These are phyloP conservation scores for Platanista minor DNA, from an alignment of 2,113 vertebrate genomes.

Conservation along the genomic window DNA sequence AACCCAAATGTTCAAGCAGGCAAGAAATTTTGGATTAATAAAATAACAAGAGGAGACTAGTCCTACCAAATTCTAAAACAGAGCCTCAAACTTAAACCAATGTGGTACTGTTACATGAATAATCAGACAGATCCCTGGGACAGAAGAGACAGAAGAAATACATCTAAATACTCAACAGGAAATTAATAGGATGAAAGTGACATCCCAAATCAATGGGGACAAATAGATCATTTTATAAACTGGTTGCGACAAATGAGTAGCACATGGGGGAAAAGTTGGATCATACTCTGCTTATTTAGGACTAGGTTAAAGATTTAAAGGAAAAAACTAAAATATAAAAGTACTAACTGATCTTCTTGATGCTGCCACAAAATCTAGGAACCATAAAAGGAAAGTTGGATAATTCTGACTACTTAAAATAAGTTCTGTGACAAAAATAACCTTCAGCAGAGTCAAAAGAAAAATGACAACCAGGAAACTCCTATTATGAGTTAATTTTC, in stretches of 20 bases:
- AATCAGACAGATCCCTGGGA: background rate
- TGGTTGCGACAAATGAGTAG: background rate
- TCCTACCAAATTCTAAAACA: background rate
- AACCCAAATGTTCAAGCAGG: background rate
- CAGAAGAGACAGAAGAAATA: background rate
- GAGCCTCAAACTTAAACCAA: background rate
- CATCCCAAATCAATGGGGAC: background rate
- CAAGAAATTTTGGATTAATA: background rate
- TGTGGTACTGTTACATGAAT: background rate
- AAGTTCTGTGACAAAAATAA: slow-evolving; percentile 61
- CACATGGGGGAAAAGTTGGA: background rate
- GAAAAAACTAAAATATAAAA: slow-evolving; percentile 46
- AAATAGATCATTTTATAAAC: background rate
- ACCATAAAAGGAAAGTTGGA: slow-evolving; percentile 59
- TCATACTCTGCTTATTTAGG: background rate
- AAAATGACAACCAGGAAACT: slow-evolving; percentile 50
- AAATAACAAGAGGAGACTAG: background rate
- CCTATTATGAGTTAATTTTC: slow-evolving; percentile 46
- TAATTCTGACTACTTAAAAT: slow-evolving; percentile 60
- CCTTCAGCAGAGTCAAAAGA: slow-evolving; percentile 59
- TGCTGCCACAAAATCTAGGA: slow-evolving; percentile 44
- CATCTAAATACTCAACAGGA: background rate
- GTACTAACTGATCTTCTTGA: slow-evolving; percentile 44
- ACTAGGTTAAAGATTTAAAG: slow-evolving; percentile 19
- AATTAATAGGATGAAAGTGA: background rate